Evolutionary conservation across 2,888 invertebrate genomes (phyloP).

Genomic region (Heliconius hortense): DNA sequence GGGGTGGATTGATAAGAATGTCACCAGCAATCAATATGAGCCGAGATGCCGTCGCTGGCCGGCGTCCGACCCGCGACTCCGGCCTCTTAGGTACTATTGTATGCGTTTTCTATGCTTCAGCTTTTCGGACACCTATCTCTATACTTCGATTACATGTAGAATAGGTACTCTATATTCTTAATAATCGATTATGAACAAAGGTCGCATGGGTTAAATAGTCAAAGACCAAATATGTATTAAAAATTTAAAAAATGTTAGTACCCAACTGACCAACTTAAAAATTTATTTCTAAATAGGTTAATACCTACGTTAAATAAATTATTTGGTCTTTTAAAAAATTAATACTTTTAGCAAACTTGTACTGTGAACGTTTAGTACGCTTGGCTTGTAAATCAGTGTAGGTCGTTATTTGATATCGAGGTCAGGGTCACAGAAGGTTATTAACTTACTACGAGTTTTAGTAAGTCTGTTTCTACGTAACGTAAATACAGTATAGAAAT

Average conservation of each 20-base stretch:
- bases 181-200: neutral
- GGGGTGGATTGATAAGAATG: conserved; percentile 84
- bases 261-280: neutral
- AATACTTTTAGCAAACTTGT: neutral
- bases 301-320: neutral
- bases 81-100: neutral
- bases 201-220: no score
- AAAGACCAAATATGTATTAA: neutral
- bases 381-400: conserved; percentile 45
- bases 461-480: conserved; percentile 34
- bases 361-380: conserved; percentile 30
- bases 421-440: conserved; percentile 48
- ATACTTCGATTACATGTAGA: neutral
- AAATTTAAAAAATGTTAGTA: neutral
- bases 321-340: neutral
- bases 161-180: neutral
- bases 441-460: conserved; percentile 43
- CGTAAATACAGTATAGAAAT: conserved; percentile 11
- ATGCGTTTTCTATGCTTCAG: neutral
- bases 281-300: neutral
- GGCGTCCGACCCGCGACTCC: conserved; percentile 15
- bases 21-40: conserved; percentile 85
- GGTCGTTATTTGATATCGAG: conserved; percentile 48
- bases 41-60: conserved; percentile 60
- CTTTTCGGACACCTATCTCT: neutral